Evolutionary conservation across 1,140 invertebrate genomes (phyloP).

Genomic region (Oscheius sp.): DNA sequence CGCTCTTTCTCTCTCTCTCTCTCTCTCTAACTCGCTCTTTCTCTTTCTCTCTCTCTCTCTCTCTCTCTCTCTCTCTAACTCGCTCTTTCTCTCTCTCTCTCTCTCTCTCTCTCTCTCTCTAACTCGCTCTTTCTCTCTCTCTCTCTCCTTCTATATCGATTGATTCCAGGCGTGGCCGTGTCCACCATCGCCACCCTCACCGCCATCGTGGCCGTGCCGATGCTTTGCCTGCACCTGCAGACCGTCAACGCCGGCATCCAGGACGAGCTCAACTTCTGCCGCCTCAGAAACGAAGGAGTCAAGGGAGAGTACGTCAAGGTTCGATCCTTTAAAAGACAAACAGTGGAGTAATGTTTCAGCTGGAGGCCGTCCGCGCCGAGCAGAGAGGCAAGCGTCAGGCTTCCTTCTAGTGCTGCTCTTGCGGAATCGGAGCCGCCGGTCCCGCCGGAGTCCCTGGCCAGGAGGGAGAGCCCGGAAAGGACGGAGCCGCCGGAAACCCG

Average conservation of each 20-base stretch:
- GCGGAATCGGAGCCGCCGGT: constrained; percentile 39
- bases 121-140: no score
- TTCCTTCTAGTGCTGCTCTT: constrained; percentile 36
- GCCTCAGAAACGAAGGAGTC: constrained; percentile 4
- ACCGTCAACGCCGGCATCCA: constrained; percentile 29
- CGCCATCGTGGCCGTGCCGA: constrained; percentile 51
- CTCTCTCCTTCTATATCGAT: not conserved
- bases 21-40: no score
- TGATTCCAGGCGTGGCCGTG: constrained; percentile 44
- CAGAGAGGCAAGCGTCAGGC: constrained; percentile 30
- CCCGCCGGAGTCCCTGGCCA: constrained; percentile 37
- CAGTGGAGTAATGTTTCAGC: not conserved
- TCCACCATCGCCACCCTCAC: constrained; percentile 52
- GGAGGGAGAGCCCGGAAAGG: constrained; percentile 37
- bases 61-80: no score
- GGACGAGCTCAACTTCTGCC: constrained; percentile 34
- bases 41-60: no score
- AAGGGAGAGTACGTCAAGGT: constrained; percentile 26
- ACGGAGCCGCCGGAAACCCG: constrained; percentile 34
- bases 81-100: no score
- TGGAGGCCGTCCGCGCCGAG: not conserved
- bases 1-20: no score
- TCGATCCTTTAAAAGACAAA: not conserved
- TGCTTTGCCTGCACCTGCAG: constrained; percentile 49
- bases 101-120: no score